Evolutionary conservation across 1,140 invertebrate genomes (phyloP), one percentile per base, ranked within the genome.

Genomic region (Oedothorax gibbosus): DNA sequence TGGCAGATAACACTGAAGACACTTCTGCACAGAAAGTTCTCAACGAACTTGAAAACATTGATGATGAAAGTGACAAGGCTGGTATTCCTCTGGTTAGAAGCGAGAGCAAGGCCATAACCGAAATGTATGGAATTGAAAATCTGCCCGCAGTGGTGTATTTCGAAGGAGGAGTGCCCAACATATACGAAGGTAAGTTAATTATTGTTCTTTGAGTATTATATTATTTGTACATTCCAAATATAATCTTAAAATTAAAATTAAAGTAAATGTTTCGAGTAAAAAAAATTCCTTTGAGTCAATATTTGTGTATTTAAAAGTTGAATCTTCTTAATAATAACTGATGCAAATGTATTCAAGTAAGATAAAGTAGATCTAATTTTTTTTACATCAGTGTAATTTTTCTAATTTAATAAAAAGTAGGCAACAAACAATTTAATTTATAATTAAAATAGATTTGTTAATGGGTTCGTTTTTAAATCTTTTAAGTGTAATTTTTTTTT

Each of bases 71-170:
- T 90, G 96, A 98, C 90, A 91, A 94, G 86, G 90, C 96, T 85
- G 95, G 95, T 62, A 88, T 89, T 50, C 86, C 87, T 15, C 87
- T 89, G 14, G 87, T 89, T 20, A 88, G 89, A 82, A 89, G 88
- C 3, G 96, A 96, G 87, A 78, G 97, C 89, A 93, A 94, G 54
- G 92, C 94, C 21, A 93, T 97, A 71, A 95, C 96, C 0, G 95
- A 96, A 89, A 92, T 94, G 78, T 97, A 95, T 89, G 96, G 96
- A 1, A 91, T 98, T 35, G 87, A 88, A n/a, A 94, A 96, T 87
- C 96, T 96, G 89, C 97, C 97, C 12, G 94, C 96, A 2, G 89
- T 98, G 20, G 95, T 98, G n/a, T 98, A 97, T 88, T 98, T 97
- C 89, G 96, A 98, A 90, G 92, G 93, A 78, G 94, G 95, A 89